A percentile compares a stretch with the other conserved stretches of the same genome.
phyloP scores from a whole-genome alignment of 2,113 vertebrate genomes.

The Amphiprion percula region DNA sequence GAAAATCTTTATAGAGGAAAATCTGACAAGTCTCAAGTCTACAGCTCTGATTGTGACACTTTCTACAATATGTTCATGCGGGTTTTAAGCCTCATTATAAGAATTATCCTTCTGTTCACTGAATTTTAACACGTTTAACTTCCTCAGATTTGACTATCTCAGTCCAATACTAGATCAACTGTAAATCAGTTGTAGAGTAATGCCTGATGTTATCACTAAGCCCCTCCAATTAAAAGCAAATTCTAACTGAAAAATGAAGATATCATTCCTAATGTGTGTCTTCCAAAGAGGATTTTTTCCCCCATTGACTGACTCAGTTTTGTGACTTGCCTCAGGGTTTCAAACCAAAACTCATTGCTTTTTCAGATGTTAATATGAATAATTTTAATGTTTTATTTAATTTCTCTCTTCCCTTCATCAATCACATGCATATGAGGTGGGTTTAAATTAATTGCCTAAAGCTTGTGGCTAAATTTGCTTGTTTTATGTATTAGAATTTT shows the following conservation, averaged over 20 bases:
- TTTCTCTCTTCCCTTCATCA: constrained; percentile 45
- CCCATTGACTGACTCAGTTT: constrained; percentile 56
- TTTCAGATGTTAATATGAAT: constrained; percentile 17
- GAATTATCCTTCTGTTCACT: background rate
- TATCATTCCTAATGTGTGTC: constrained; percentile 38
- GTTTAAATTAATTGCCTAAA: constrained; percentile 42
- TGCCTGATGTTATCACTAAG: constrained; percentile 42
- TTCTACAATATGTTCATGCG: background rate
- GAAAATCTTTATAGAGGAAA: background rate
- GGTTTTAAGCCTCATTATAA: background rate
- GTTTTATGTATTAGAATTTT: constrained; percentile 29
- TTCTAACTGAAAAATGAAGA: constrained; percentile 42
- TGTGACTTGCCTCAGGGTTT: constrained; percentile 51
- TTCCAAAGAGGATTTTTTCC: constrained; percentile 50
- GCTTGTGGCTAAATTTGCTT: constrained; percentile 33
- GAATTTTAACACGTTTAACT: background rate
- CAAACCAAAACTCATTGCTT: constrained; percentile 32
- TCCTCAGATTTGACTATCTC: background rate
- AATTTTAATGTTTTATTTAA: constrained; percentile 45
- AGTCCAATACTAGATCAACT: constrained; percentile 31
- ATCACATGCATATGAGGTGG: constrained; percentile 36
- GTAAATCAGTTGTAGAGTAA: constrained; percentile 19
- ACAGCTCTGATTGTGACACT: background rate
- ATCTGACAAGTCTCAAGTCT: no score
- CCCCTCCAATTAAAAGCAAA: constrained; percentile 19